Evolutionary conservation across 92 coral and sea anemone species (phyloP), one percentile per base, ranked within the genome.

Genomic region (Pocillopora grandis): DNA sequence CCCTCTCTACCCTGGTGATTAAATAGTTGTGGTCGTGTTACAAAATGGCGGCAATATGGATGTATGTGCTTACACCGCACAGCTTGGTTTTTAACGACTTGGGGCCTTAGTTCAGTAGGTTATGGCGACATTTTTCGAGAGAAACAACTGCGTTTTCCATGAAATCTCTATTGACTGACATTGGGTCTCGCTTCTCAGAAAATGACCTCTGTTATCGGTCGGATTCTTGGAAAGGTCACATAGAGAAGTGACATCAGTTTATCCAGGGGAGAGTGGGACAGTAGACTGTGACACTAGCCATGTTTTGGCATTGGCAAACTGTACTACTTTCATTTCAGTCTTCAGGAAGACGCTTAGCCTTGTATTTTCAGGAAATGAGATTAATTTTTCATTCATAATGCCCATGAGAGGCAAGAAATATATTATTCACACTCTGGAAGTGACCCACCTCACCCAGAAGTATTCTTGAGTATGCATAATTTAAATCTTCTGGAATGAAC

Each of bases 221-320:
- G 23, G 49, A 66, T 79, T 79, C 83, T 49, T 12, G 56, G 83
- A 79, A 79, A 79, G 83, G 55, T 21, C 74, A 4, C 12, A 10
- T 55, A 11, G 14, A 23, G 10, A 49, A 13, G 21, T 65, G n/a
- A 48, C 17, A 1, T 21, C 4, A 27, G 13, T 17, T 23, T 19
- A 58, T 76, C 52, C 15, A n/a, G 59, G 76, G 33, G 36, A 76
- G 58, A 52, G 57, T 12, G 76, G 23, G 76, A 69, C 48, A 58
- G 33, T 63, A 2, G 15, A 1, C 5, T 12, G 1, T 18, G 48
- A 58, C 8, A 69, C 52, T n/a, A 58, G 48, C n/a, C 63, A 80
- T 27, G 27, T 76, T 80, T 58, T 13, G 15, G 31, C 19, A 10
- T 11, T 69, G 33, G 1, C 37, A n/a, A 56, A 31, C 19, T 21